Evolutionary conservation across 2,888 invertebrate genomes (phyloP).

Genomic region (Mimumesa dahlbomi): DNA sequence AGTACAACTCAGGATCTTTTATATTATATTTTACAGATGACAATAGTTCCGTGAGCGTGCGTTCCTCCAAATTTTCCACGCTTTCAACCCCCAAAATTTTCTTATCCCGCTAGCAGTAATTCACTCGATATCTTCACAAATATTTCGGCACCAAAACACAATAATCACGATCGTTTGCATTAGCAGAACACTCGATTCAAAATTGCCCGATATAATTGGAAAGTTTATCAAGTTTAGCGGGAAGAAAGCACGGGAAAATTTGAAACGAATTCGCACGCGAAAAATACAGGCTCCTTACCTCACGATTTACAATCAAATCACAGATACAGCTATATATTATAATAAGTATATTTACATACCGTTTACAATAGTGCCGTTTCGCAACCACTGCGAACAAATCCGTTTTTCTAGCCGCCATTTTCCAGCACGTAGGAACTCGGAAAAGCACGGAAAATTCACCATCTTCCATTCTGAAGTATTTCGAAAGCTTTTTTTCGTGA

Average conservation of each 20-base stretch:
- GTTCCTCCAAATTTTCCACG: too few relatives aligned
- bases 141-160: too few relatives aligned
- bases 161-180: too few relatives aligned
- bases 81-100: too few relatives aligned
- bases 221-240: too few relatives aligned
- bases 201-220: too few relatives aligned
- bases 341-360: slow-evolving; percentile 79
- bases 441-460: slow-evolving; percentile 29
- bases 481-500: too few relatives aligned
- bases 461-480: too few relatives aligned
- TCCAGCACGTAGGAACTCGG: slow-evolving; percentile 25
- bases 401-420: slow-evolving; percentile 61
- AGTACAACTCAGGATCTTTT: slow-evolving; percentile 81
- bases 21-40: slow-evolving; percentile 81
- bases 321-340: slow-evolving; percentile 80
- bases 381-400: slow-evolving; percentile 70
- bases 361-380: slow-evolving; percentile 76
- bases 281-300: slow-evolving; percentile 78
- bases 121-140: too few relatives aligned
- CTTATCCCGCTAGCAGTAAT: too few relatives aligned
- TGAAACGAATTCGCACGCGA: slow-evolving; percentile 38
- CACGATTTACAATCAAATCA: slow-evolving; percentile 79
- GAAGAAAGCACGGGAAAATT: too few relatives aligned
- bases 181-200: too few relatives aligned
- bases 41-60: slow-evolving; percentile 79